Evolutionary conservation across 2,113 vertebrate species (phyloP), one percentile per base, ranked within the genome.

Genomic region (Halcyon malimbica): DNA sequence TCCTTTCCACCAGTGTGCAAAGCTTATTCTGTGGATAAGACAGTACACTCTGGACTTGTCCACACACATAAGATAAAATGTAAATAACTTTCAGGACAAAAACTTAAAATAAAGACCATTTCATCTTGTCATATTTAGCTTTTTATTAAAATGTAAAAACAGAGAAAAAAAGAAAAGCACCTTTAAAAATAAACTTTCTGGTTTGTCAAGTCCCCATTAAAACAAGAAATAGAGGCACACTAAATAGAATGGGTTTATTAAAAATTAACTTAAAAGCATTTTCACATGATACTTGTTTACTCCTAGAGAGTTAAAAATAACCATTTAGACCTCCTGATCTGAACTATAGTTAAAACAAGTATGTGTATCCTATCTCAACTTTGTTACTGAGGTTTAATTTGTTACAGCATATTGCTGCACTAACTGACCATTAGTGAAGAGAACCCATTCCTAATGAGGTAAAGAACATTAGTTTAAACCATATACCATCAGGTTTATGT

Each of bases 191-290:
- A 48, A 53, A 69, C 3, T 18, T 70, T 12, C 5, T 54, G 4
- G 0, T 54, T 79, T 67, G 1, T 12, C 12, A 37, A 8, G 1
- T 51, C 8, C 12, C 2, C 13, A 19, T 51, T 25, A 33, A n/a
- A 59, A 59, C 6, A 33, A 28, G 8, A 75, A 84, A 51, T 51
- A 6, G 24, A 51, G 50, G 24, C 24, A 51, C 50, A 51, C 23
- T 51, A 51, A 51, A 51, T 51, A 51, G 13, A 25, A 51, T 51
- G 44, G 19, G 44, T 51, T 51, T 25, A 51, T 51, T 51, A 25
- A 51, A 51, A 51, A 46, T 13, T 10, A 71, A 16, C 3, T 54
- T 48, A 20, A 65, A 93, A 60, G 3, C 0, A 14, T 51, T 82
- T 92, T 56, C 13, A 17, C 20, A 39, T 67, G 11, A 35, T 70